Evolutionary conservation across 2,888 invertebrate species (phyloP).

Genomic region (Platycheirus rosarum): DNA sequence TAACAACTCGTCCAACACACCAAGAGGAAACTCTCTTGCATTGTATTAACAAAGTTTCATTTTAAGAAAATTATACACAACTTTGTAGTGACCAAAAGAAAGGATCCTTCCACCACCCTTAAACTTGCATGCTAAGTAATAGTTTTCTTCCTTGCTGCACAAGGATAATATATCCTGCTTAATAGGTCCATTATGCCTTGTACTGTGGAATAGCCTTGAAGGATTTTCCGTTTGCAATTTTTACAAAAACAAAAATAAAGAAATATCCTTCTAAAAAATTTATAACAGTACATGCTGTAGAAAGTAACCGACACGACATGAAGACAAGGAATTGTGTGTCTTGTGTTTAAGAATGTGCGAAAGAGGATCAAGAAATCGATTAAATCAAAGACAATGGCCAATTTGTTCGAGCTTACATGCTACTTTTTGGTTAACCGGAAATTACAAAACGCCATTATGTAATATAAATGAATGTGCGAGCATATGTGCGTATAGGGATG

Average conservation of each 20-base stretch:
- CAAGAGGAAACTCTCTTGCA: conserved; percentile 4
- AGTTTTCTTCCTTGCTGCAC: conserved; percentile 17
- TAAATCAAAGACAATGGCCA: conserved; percentile 61
- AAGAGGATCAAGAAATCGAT: conserved; percentile 47
- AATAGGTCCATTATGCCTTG: conserved; percentile 52
- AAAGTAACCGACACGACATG: neutral
- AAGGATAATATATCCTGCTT: conserved; percentile 24
- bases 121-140: conserved; percentile 16
- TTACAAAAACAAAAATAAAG: neutral
- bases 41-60: conserved; percentile 29
- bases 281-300: conserved; percentile 6
- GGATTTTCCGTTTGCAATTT: conserved; percentile 22
- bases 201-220: conserved; percentile 46
- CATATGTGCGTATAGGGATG: too few species aligned
- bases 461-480: neutral
- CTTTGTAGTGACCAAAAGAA: conserved; percentile 38
- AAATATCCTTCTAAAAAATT: neutral
- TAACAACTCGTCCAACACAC: conserved; percentile 29
- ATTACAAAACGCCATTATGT: conserved; percentile 45
- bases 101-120: neutral
- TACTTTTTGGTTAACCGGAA: conserved; percentile 60
- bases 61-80: conserved; percentile 23
- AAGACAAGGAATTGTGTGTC: neutral
- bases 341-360: neutral
- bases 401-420: conserved; percentile 54